Conservation (phyloP, 1,140 invertebrate species). For the Belonocnema kinseyi region DNA sequence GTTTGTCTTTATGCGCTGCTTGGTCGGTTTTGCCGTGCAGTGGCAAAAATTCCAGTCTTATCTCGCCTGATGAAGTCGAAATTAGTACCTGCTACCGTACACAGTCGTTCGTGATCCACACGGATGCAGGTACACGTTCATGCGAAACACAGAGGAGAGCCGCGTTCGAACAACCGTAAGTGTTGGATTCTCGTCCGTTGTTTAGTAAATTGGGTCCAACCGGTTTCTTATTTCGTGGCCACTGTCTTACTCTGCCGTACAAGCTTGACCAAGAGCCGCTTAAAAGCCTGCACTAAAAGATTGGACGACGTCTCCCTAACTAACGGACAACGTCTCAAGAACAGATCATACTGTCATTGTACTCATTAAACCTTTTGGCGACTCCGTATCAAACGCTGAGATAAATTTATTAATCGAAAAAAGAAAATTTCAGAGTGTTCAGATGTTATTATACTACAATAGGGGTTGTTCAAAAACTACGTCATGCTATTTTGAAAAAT, state of each 20-base stretch:
- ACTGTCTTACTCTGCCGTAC: constrained; percentile 72
- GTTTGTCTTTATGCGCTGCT: constrained; percentile 40
- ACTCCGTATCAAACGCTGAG: not conserved
- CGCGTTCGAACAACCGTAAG: constrained; percentile 67
- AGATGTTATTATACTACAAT: too few relatives aligned
- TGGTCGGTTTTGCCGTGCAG: constrained; percentile 57
- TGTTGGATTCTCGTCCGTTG: constrained; percentile 75
- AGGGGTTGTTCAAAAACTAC: too few relatives aligned
- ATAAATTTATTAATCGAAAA: not conserved
- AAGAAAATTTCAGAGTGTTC: too few relatives aligned
- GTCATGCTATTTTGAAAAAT: too few relatives aligned
- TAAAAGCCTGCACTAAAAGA: constrained; percentile 50
- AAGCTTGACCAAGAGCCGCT: constrained; percentile 51
- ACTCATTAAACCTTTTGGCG: constrained; percentile 22
- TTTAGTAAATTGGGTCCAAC: constrained; percentile 76
- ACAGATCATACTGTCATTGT: constrained; percentile 16
- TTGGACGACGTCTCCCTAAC: constrained; percentile 15
- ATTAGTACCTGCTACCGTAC: constrained; percentile 74
- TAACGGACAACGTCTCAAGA: constrained; percentile 20
- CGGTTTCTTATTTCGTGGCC: constrained; percentile 75
- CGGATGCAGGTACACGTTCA: constrained; percentile 33
- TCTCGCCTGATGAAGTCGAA: constrained; percentile 73
- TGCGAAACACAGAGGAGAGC: constrained; percentile 10
- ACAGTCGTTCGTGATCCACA: constrained; percentile 58
- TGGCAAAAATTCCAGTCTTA: constrained; percentile 72